These are phyloP conservation scores for Passer domesticus DNA, from an alignment of 2,113 vertebrate species.

Conservation along the genomic window DNA sequence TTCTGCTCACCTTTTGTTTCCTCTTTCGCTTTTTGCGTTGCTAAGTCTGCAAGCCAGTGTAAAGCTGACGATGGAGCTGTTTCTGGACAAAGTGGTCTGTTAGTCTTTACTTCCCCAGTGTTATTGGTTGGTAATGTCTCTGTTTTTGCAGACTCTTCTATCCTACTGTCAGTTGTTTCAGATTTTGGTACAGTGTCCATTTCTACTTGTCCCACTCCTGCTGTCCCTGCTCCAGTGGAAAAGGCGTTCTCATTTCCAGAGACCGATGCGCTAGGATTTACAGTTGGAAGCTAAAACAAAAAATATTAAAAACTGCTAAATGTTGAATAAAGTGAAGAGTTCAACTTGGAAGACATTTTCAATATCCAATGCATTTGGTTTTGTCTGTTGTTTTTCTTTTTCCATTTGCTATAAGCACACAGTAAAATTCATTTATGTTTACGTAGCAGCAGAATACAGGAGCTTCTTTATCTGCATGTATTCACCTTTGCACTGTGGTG, in stretches of 20 bases:
- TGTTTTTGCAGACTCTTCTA: constrained; percentile 71
- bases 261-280: constrained; percentile 71
- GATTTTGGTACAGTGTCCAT: constrained; percentile 65
- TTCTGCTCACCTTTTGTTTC: constrained; percentile 91
- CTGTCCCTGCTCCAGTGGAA: constrained; percentile 67
- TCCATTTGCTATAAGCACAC: not conserved
- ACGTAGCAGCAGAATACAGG: not conserved
- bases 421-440: not conserved
- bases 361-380: not conserved
- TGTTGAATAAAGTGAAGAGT: not conserved
- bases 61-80: constrained; percentile 89
- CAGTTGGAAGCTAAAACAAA: constrained; percentile 71
- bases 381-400: not conserved
- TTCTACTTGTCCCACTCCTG: constrained; percentile 59
- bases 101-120: constrained; percentile 80
- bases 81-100: constrained; percentile 80
- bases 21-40: constrained; percentile 97
- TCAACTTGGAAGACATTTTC: not conserved
- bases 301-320: not conserved
- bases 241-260: constrained; percentile 72
- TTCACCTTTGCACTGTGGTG: not conserved
- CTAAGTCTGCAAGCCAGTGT: constrained; percentile 96
- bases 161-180: constrained; percentile 66
- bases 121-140: constrained; percentile 65
- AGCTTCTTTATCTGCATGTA: not conserved